These are phyloP conservation scores for Acrossocheilus fasciatus DNA, from an alignment of 2,797 vertebrate species.

Conservation along the genomic window DNA sequence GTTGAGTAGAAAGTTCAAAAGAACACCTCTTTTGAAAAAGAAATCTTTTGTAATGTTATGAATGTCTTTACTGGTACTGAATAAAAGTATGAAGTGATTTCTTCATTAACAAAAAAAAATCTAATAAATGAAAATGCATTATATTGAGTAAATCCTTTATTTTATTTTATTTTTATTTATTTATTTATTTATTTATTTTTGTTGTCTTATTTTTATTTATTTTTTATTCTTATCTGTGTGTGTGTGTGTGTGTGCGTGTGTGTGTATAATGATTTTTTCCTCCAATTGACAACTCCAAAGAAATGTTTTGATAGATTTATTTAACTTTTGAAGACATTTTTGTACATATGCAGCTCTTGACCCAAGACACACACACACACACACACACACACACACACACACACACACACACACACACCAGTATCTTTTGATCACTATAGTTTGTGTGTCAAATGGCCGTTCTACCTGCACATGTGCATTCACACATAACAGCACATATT, in stretches of 20 bases:
- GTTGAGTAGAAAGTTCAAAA: too few relatives aligned
- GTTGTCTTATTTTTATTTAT: too few relatives aligned
- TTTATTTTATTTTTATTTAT: background rate
- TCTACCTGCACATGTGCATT: constrained; percentile 13
- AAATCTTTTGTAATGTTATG: background rate
- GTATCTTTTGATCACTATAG: background rate
- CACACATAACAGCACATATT: constrained; percentile 26
- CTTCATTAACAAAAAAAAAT: too few relatives aligned
- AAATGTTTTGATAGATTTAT: background rate
- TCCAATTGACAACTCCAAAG: background rate
- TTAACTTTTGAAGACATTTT: background rate
- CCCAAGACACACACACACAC: background rate
- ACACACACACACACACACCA: background rate
- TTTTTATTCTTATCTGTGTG: too few relatives aligned
- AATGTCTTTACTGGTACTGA: background rate
- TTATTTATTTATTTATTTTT: too few relatives aligned
- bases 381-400: too few relatives aligned
- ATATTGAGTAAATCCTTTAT: background rate
- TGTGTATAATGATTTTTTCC: too few relatives aligned
- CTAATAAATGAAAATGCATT: background rate
- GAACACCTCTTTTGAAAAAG: too few relatives aligned
- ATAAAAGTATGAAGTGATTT: background rate
- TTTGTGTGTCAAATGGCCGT: background rate
- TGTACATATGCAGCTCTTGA: background rate
- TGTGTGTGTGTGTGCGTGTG: too few relatives aligned